These are phyloP conservation scores for Oostethus manadensis DNA, from an alignment of 2,113 vertebrate species.

Conservation along the genomic window DNA sequence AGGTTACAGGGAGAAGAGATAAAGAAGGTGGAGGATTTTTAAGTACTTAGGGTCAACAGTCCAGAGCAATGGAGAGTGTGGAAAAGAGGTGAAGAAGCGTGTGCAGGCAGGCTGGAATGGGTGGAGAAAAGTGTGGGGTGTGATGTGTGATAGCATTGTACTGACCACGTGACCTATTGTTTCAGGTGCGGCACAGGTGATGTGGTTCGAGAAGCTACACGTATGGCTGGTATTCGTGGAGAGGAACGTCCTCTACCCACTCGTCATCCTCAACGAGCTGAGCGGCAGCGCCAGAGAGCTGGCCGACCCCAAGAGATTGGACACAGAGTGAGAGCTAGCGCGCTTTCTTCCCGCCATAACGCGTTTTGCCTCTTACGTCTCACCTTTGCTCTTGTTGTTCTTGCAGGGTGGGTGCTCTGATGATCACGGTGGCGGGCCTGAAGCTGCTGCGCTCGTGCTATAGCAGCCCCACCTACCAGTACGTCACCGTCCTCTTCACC, in stretches of 20 bases:
- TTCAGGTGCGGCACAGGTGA: conserved; percentile 90
- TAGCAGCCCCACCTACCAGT: conserved; percentile 95
- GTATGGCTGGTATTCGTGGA: conserved; percentile 96
- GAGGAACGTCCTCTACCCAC: conserved; percentile 93
- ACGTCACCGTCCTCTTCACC: conserved; percentile 93
- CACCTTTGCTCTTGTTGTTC: not conserved
- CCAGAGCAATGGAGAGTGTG: too few relatives aligned
- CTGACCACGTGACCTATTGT: too few relatives aligned
- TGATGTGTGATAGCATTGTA: too few relatives aligned
- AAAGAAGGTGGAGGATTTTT: too few relatives aligned
- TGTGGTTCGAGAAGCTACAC: conserved; percentile 98
- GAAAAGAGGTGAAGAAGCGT: too few relatives aligned
- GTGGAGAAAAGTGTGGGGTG: too few relatives aligned
- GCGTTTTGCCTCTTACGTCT: not conserved
- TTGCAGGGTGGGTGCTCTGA: conserved; percentile 85
- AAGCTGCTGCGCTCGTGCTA: conserved; percentile 94
- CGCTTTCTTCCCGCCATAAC: not conserved
- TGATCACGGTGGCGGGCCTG: conserved; percentile 93
- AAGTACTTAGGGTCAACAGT: too few relatives aligned
- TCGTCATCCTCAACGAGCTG: conserved; percentile 95
- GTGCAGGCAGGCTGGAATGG: too few relatives aligned
- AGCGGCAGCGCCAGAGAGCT: conserved; percentile 91
- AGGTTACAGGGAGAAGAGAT: too few relatives aligned
- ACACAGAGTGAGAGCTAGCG: conserved; percentile 76
- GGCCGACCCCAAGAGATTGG: conserved; percentile 90